Evolutionary conservation across 2,797 vertebrate species (phyloP).

Genomic region (Brachymystax lenok): DNA sequence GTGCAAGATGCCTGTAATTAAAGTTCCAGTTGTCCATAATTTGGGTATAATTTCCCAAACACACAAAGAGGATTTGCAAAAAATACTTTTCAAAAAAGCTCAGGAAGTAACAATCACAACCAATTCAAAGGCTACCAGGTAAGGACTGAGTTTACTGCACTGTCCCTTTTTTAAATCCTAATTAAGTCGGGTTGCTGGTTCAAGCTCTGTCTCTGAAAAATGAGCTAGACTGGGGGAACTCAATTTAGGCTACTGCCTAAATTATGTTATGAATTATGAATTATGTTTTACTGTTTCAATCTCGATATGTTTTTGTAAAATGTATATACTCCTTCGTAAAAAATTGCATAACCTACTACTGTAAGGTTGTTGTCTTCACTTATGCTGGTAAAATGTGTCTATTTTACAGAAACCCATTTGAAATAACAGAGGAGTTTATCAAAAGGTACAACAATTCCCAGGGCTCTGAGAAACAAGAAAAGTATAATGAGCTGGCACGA

Average conservation of each 20-base stretch:
- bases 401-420: constrained; percentile 47
- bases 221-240: neutral
- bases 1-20: constrained; percentile 22
- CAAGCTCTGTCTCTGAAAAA: neutral
- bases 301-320: no score
- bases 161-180: neutral
- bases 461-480: constrained; percentile 46
- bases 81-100: neutral
- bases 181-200: neutral
- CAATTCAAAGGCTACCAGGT: constrained; percentile 17
- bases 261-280: no score
- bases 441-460: constrained; percentile 53
- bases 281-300: no score
- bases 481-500: constrained; percentile 53
- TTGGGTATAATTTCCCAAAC: constrained; percentile 21
- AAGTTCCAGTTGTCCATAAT: constrained; percentile 25
- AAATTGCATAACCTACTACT: neutral
- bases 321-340: no score
- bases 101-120: constrained; percentile 9
- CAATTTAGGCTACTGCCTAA: no score
- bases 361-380: neutral
- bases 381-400: neutral
- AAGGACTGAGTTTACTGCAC: neutral
- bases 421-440: constrained; percentile 65
- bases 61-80: constrained; percentile 17